Evolutionary conservation across 2,113 vertebrate species (phyloP).

Genomic region (Pampusana beccarii): DNA sequence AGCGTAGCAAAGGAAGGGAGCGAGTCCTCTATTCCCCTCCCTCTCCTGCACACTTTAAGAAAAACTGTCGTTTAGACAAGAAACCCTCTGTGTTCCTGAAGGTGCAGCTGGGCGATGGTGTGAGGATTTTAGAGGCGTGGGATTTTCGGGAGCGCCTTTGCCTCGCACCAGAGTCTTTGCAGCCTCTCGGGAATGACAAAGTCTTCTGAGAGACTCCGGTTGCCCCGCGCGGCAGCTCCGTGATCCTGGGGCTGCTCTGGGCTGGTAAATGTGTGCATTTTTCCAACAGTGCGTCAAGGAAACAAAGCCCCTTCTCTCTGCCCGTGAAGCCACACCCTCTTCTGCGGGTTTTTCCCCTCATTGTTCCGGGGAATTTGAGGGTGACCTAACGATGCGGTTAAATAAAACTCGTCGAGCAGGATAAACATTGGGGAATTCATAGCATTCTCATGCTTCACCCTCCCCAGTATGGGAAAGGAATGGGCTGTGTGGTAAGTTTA

Average conservation of each 20-base stretch:
- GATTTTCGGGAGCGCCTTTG: not conserved
- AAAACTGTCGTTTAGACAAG: constrained; percentile 58
- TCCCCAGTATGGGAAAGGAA: constrained; percentile 59
- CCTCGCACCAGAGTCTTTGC: not conserved
- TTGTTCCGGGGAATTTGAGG: constrained; percentile 74
- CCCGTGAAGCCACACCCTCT: constrained; percentile 69
- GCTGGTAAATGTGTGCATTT: constrained; percentile 46
- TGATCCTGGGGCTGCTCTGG: constrained; percentile 25
- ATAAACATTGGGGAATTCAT: constrained; percentile 70
- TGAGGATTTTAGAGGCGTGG: not conserved
- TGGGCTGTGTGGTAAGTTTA: constrained; percentile 51
- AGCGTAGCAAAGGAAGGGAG: constrained; percentile 14
- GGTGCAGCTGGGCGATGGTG: constrained; percentile 34
- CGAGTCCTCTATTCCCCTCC: constrained; percentile 45
- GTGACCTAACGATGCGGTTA: constrained; percentile 73
- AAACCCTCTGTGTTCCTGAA: constrained; percentile 31
- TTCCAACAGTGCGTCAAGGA: constrained; percentile 61
- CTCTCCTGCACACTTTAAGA: constrained; percentile 25
- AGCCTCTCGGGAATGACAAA: not conserved
- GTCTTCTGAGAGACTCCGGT: not conserved
- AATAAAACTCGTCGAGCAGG: constrained; percentile 75
- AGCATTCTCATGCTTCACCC: constrained; percentile 61
- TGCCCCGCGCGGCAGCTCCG: not conserved
- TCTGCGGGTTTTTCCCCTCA: constrained; percentile 74
- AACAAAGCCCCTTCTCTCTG: constrained; percentile 70